phyloP scores from a whole-genome alignment of 2,888 invertebrate species.

The Ceraclea dissimilis region DNA sequence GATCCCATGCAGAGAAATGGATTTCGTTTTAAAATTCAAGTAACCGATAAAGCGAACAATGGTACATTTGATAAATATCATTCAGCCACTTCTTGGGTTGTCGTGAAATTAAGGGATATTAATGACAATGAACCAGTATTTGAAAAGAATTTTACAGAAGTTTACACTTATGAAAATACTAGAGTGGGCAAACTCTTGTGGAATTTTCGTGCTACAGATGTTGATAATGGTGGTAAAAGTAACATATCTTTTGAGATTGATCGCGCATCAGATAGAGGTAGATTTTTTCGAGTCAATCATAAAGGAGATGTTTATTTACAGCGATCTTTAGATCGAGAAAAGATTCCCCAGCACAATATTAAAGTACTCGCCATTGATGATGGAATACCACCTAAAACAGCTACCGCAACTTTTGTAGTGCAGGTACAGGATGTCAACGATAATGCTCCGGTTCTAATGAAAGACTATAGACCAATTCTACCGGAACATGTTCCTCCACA shows the following conservation, averaged over 20 bases:
- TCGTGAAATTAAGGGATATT: slow-evolving; percentile 48
- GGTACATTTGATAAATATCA: slow-evolving; percentile 72
- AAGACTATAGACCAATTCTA: slow-evolving; percentile 40
- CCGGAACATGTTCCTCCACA: slow-evolving; percentile 44
- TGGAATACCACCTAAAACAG: slow-evolving; percentile 64
- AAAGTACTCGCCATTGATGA: slow-evolving; percentile 72
- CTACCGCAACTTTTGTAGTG: slow-evolving; percentile 65
- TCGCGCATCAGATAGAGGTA: slow-evolving; percentile 60
- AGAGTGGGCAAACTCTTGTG: slow-evolving; percentile 62
- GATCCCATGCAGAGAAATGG: slow-evolving; percentile 43
- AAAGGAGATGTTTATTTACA: slow-evolving; percentile 71
- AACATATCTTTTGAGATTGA: slow-evolving; percentile 64
- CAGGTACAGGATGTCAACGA: slow-evolving; percentile 59
- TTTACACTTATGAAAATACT: slow-evolving; percentile 63
- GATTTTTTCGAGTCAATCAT: slow-evolving; percentile 68
- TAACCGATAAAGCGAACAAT: slow-evolving; percentile 51
- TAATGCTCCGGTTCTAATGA: slow-evolving; percentile 40
- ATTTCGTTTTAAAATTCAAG: slow-evolving; percentile 42
- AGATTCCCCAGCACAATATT: slow-evolving; percentile 69
- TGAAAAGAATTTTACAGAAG: slow-evolving; percentile 55
- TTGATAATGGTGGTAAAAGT: slow-evolving; percentile 66
- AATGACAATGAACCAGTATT: slow-evolving; percentile 53
- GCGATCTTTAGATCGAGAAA: slow-evolving; percentile 64
- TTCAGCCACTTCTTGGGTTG: slow-evolving; percentile 62
- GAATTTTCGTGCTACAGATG: slow-evolving; percentile 69